Conservation (phyloP, 2,888 invertebrate genomes). For the Dastarcus helophoroides region DNA sequence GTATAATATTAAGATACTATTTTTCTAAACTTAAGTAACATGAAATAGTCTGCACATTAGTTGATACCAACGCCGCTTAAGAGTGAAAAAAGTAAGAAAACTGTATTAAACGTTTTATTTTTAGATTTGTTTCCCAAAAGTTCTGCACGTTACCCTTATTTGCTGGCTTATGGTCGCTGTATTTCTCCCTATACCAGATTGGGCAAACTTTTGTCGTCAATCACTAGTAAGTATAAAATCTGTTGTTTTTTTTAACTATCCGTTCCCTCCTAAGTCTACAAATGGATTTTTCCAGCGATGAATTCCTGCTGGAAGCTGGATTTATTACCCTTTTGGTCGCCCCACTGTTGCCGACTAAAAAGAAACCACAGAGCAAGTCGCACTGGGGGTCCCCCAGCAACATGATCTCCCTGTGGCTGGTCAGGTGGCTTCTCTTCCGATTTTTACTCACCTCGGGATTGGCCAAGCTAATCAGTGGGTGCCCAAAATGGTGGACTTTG, state of each 20-base stretch:
- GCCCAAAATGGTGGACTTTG: constrained; percentile 68
- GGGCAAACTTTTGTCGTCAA: constrained; percentile 64
- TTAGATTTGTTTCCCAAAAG: constrained; percentile 48
- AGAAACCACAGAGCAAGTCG: constrained; percentile 32
- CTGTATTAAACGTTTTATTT: too few relatives aligned
- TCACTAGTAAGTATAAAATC: constrained; percentile 50
- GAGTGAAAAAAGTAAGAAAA: too few relatives aligned
- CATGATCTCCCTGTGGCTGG: constrained; percentile 51
- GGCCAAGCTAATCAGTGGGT: constrained; percentile 57
- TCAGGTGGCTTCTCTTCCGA: constrained; percentile 62
- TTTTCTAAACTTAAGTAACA: too few relatives aligned
- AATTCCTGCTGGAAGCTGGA: constrained; percentile 61
- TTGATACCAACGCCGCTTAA: too few relatives aligned
- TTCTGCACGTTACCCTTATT: constrained; percentile 50
- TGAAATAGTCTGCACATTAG: too few relatives aligned
- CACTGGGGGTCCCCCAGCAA: constrained; percentile 40
- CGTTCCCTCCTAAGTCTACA: neutral
- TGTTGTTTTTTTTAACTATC: too few relatives aligned
- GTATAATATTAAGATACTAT: too few relatives aligned
- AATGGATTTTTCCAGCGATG: constrained; percentile 45
- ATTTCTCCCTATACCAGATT: constrained; percentile 64
- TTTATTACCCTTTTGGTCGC: constrained; percentile 59
- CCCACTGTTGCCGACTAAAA: constrained; percentile 42
- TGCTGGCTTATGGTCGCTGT: constrained; percentile 53
- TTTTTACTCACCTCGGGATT: constrained; percentile 61